phyloP scores from a whole-genome alignment of 2,113 vertebrate genomes.

The Porphyrio hochstetteri region DNA sequence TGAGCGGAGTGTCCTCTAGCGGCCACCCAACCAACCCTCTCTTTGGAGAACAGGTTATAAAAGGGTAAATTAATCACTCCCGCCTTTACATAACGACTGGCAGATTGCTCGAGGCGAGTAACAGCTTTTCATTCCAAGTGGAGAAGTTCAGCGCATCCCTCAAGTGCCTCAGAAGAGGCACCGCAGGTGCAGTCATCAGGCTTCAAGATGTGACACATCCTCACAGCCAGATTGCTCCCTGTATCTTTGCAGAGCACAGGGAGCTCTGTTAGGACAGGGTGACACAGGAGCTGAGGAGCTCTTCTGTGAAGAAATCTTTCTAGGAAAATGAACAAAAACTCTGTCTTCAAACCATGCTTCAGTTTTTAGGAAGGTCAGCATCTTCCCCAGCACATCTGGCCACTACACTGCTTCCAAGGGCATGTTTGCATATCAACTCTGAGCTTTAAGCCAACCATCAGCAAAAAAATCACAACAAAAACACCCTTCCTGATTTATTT shows the following conservation, averaged over 20 bases:
- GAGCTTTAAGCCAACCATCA: neutral
- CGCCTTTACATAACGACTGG: neutral
- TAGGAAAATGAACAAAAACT: neutral
- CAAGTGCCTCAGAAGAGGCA: accelerated
- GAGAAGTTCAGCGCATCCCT: neutral
- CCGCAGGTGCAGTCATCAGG: accelerated
- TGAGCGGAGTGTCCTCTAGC: constrained; percentile 49
- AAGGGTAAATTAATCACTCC: neutral
- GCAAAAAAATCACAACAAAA: neutral
- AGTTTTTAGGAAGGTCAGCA: neutral
- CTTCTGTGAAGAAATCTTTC: neutral
- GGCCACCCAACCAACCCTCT: neutral
- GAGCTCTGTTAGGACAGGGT: neutral
- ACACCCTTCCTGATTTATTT: neutral
- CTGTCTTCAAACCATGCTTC: neutral
- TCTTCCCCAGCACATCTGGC: neutral
- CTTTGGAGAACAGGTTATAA: accelerated
- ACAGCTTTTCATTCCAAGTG: neutral
- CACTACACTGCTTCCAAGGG: neutral
- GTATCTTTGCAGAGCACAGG: accelerated
- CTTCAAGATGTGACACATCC: accelerated
- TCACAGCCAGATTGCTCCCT: neutral
- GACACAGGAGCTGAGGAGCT: neutral
- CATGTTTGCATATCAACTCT: neutral
- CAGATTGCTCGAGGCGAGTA: neutral